Evolutionary conservation across 64 coral and sea anemone genomes (phyloP), one percentile per base, ranked within the genome.

Genomic region (Dendronephthya gigantea): DNA sequence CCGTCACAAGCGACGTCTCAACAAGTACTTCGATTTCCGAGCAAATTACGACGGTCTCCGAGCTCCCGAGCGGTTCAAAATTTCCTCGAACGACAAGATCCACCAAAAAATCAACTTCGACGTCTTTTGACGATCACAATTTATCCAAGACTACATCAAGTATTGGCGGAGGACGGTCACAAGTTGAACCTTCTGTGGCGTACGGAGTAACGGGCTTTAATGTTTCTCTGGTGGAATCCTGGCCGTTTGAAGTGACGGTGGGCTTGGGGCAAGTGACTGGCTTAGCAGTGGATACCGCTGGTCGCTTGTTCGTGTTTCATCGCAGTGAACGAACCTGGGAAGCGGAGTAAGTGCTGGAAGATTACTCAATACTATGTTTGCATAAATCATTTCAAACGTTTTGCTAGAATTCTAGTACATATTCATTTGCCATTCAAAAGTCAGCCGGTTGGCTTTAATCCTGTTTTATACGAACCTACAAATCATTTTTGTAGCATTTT

Each of bases 271-370:
- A 93, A 88, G 89, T 93, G 14, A 85, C 88, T 43, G 92, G 88
- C 31, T 85, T 93, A 39, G 82, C 88, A 19, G 23, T 93, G 2
- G 88, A 93, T 48, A 85, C 86, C 17, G 72, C 34, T 38, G 92
- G 88, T n/a, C 81, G 85, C 23, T 85, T 93, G 14, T 17, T 93
- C 48, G 47, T 93, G 9, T 93, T 93, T 82, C 92, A 93, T 88
- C 92, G 92, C 65, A 85, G 88, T 1, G 62, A 68, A 50, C 83
- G 88, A 41, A 85, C 55, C 7, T 93, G 92, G 92, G 48, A 90
- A 31, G 23, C 41, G 0, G 55, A 87, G 92, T 93, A 81, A 84
- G 85, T 75, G 35, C 62, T 33, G 19, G 8, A 6, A n/a, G n/a
- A n/a, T n/a, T n/a, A n/a, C n/a, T n/a, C n/a, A n/a, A n/a, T n/a